Evolutionary conservation across 2,797 vertebrate species (phyloP), one percentile per base, ranked within the genome.

Genomic region (Merluccius polli): DNA sequence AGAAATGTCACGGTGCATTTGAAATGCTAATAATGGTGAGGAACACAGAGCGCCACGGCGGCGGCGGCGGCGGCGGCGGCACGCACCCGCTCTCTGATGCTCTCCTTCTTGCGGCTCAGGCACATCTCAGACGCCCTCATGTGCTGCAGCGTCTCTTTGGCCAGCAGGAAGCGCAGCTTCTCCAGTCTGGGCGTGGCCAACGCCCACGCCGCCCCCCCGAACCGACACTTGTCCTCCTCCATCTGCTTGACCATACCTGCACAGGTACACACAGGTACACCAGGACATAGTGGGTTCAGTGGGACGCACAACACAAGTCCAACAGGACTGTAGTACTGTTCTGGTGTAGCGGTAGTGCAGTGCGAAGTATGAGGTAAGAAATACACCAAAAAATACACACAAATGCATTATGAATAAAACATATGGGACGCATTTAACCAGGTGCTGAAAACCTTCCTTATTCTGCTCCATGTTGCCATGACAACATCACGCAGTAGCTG

Each of bases 181-280:
- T 99, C 97, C 82, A 96, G 86, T 48, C 96, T 89, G 38, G 97
- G 96, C 68, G 91, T 87, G 8, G 94, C 98, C 18, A 93, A 92
- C 0, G 94, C 92, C 97, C 98, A 99, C 75, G 97, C 89, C 13
- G 95, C 93, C 33, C 94, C 91, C 79, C 98, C 97, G 83, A 97
- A 99, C 36, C 95, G 93, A 78, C 87, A 83, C 78, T 88, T 91
- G 78, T 99, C 98, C 73, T 92, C 92, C 80, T 96, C 95, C 95
- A 98, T 99, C 85, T 96, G 95, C 87, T 95, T 97, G 72, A 95
- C 82, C 96, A 98, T 97, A 73, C 92, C 97, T 99, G 88, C 27
- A 27, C 59, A 65, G 24, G 21, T 52, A 16, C 13, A 16, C n/a
- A 35, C 33, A 38, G 10, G 36, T 38, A 12, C 6, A 12, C 6